phyloP scores from a whole-genome alignment of 2,888 invertebrate genomes.

The Drosophila stalkeri region DNA sequence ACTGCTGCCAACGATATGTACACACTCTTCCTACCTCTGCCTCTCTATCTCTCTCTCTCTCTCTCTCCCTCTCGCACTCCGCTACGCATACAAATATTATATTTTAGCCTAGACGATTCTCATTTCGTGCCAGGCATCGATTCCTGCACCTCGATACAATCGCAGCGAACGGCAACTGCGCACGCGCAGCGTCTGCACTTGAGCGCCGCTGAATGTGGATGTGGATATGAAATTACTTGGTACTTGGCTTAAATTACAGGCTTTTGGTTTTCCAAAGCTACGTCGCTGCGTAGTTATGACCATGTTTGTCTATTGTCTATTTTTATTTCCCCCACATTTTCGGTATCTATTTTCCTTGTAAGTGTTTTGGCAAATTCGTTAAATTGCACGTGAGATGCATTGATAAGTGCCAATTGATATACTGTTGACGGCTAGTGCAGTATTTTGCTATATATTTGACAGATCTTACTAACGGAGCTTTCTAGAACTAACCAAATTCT shows the following conservation, averaged over 20 bases:
- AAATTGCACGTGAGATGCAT: constrained; percentile 70
- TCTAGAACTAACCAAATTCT: too few relatives aligned
- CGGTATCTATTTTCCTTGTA: constrained; percentile 25
- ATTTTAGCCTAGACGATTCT: constrained; percentile 54
- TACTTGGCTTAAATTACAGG: constrained; percentile 58
- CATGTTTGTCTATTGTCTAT: constrained; percentile 51
- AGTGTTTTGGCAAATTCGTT: constrained; percentile 73
- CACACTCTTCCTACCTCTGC: background rate
- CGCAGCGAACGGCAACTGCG: constrained; percentile 70
- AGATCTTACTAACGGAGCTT: background rate
- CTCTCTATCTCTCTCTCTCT: background rate
- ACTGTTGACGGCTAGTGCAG: constrained; percentile 25
- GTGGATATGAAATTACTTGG: constrained; percentile 32
- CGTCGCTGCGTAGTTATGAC: constrained; percentile 44
- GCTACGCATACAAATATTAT: constrained; percentile 79
- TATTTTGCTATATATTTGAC: background rate
- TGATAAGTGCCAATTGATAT: constrained; percentile 57
- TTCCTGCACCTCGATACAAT: constrained; percentile 65
- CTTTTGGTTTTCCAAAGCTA: constrained; percentile 26
- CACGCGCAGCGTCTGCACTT: constrained; percentile 68
- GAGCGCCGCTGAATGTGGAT: constrained; percentile 22
- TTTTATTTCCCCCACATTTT: background rate
- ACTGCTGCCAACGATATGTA: constrained; percentile 59
- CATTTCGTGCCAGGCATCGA: constrained; percentile 75
- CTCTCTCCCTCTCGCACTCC: constrained; percentile 24